phyloP scores from a whole-genome alignment of 1,140 invertebrate genomes.

The Stegodyphus dumicola region DNA sequence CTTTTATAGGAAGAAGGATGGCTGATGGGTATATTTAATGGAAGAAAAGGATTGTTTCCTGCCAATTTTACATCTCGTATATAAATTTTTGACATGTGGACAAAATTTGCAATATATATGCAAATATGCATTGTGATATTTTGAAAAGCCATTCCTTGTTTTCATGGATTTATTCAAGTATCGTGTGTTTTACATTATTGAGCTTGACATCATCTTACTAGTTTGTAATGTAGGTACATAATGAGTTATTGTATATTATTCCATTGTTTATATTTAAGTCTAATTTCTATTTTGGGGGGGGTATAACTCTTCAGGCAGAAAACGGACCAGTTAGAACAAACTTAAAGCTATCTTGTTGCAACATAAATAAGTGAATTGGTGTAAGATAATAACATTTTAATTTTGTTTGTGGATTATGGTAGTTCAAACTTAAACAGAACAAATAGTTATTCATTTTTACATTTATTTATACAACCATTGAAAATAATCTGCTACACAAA shows the following conservation, averaged over 20 bases:
- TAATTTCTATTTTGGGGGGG: background rate
- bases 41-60: constrained; percentile 95
- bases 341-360: too few relatives aligned
- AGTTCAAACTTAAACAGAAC: too few relatives aligned
- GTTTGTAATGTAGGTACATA: too few relatives aligned
- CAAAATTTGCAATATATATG: constrained; percentile 43
- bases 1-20: constrained; percentile 93
- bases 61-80: constrained; percentile 96
- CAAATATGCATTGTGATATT: constrained; percentile 58
- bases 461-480: too few relatives aligned
- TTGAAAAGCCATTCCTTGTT: constrained; percentile 54
- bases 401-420: too few relatives aligned
- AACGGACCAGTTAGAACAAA: too few relatives aligned
- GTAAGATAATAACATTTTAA: too few relatives aligned
- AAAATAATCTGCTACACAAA: too few relatives aligned
- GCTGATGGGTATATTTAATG: constrained; percentile 90
- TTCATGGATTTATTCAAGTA: constrained; percentile 34
- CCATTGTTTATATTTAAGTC: background rate
- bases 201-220: constrained; percentile 26
- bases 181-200: background rate
- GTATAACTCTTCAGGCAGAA: too few relatives aligned
- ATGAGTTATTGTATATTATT: too few relatives aligned
- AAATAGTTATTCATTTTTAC: too few relatives aligned
- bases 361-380: too few relatives aligned
- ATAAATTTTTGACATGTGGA: constrained; percentile 68